These are phyloP conservation scores for Psix sp. DNA, from an alignment of 1,140 invertebrate species.

Conservation along the genomic window DNA sequence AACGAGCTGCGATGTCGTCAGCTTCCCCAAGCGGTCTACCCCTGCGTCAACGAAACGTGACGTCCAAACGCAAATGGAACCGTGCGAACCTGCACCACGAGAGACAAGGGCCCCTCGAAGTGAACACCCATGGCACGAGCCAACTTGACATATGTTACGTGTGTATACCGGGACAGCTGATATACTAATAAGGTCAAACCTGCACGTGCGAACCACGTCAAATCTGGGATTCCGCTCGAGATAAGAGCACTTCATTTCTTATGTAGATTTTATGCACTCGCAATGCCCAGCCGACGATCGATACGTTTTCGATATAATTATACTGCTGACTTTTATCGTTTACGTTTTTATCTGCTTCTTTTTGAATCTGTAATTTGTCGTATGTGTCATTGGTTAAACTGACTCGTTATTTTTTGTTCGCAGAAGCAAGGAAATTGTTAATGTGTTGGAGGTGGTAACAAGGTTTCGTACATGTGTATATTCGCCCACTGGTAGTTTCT, in stretches of 20 bases:
- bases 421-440: no score
- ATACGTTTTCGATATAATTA: no score
- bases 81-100: slow-evolving; percentile 37
- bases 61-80: slow-evolving; percentile 31
- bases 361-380: no score
- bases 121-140: slow-evolving; percentile 38
- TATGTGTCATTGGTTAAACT: no score
- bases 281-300: no score
- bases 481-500: no score
- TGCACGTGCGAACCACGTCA: slow-evolving; percentile 29
- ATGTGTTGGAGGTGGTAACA: no score
- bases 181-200: slow-evolving; percentile 50
- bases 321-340: no score
- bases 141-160: slow-evolving; percentile 53
- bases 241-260: neutral
- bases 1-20: slow-evolving; percentile 18
- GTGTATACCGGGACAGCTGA: slow-evolving; percentile 47
- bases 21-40: slow-evolving; percentile 10
- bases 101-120: slow-evolving; percentile 18
- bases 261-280: neutral
- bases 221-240: slow-evolving; percentile 16
- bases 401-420: no score
- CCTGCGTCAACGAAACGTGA: slow-evolving; percentile 20
- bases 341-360: no score
- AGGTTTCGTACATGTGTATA: no score